Conservation (phyloP, 1,140 invertebrate species). For the Solen grandis region DNA sequence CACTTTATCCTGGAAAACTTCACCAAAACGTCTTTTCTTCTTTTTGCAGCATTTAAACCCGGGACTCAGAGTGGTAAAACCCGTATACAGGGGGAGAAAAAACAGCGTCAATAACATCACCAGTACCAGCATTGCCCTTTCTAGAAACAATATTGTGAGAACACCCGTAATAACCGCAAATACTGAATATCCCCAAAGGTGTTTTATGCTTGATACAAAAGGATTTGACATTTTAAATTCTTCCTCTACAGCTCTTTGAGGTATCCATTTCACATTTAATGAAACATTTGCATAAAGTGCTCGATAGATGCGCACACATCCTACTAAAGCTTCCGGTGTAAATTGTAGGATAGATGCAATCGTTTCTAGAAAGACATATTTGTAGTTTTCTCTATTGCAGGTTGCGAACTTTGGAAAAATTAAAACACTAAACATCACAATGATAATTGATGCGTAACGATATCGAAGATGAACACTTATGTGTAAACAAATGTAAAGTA, state of each 20-base stretch:
- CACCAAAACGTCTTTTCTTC: constrained; percentile 1
- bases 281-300: constrained; percentile 71
- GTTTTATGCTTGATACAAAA: constrained; percentile 71
- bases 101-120: constrained; percentile 67
- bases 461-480: constrained; percentile 65
- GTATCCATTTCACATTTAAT: constrained; percentile 69
- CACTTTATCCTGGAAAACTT: constrained; percentile 6
- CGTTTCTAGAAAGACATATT: constrained; percentile 70
- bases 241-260: constrained; percentile 74
- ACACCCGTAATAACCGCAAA: constrained; percentile 61
- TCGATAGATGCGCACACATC: constrained; percentile 67
- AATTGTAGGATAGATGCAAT: constrained; percentile 76
- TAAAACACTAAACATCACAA: constrained; percentile 74
- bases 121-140: constrained; percentile 54
- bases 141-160: constrained; percentile 58
- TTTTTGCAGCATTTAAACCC: constrained; percentile 56
- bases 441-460: constrained; percentile 67
- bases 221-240: constrained; percentile 72
- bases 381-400: constrained; percentile 69
- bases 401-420: constrained; percentile 75
- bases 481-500: constrained; percentile 70
- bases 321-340: constrained; percentile 75
- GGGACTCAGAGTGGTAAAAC: constrained; percentile 68
- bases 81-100: constrained; percentile 68
- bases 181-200: constrained; percentile 71